phyloP scores from a whole-genome alignment of 2,888 invertebrate genomes.

The Clusia tigrina region DNA sequence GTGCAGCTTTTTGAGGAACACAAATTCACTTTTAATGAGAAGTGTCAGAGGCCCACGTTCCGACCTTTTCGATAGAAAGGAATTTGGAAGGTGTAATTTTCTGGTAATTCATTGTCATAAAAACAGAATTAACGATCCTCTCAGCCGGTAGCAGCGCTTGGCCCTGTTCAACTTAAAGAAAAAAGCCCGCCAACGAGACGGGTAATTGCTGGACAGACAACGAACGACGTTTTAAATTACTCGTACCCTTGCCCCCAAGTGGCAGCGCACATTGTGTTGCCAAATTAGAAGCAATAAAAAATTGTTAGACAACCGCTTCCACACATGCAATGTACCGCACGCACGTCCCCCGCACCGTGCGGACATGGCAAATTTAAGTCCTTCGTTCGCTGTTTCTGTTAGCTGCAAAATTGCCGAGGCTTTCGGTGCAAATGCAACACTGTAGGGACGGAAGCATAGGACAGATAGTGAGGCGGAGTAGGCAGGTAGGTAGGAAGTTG shows the following conservation, averaged over 20 bases:
- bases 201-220: too few species aligned
- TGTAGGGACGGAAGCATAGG: background rate
- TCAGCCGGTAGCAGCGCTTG: too few species aligned
- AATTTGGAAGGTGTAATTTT: too few species aligned
- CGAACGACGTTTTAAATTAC: constrained; percentile 22
- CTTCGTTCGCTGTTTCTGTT: background rate
- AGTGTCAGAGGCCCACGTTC: too few species aligned
- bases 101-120: too few species aligned
- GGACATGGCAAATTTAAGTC: background rate
- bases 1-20: too few species aligned
- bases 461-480: background rate
- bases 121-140: too few species aligned
- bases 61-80: too few species aligned
- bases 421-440: background rate
- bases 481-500: background rate
- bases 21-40: too few species aligned
- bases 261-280: constrained; percentile 22
- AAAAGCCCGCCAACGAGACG: too few species aligned
- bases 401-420: background rate
- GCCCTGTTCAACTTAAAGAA: too few species aligned
- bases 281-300: constrained; percentile 50
- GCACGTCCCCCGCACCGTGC: background rate
- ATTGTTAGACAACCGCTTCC: constrained; percentile 32
- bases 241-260: too few species aligned
- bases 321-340: background rate